Evolutionary conservation across 1,140 invertebrate species (phyloP), one percentile per base, ranked within the genome.

Genomic region (Gryllus bimaculatus): DNA sequence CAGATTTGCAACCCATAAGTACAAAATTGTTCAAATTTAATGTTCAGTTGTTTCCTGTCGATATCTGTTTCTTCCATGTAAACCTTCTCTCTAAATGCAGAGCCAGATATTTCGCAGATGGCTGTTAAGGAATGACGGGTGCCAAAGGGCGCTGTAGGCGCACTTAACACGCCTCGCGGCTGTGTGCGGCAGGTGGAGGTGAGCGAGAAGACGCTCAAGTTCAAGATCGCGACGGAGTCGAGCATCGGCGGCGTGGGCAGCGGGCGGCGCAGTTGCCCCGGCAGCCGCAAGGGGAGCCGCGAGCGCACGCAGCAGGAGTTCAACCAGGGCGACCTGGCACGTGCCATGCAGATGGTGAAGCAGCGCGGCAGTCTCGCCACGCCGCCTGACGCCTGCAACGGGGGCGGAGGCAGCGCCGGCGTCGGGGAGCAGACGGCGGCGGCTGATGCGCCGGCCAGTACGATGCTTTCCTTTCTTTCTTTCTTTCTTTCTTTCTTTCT

Each of bases 151-250:
- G 54, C 18, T 66, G 54, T 66, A 3, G 7, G 7, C 26, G 26
- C 26, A 5, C 26, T 39, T 39, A 39, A 39, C 26, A 5, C 26
- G 26, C 1, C 26, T 1, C 26, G 26, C 26, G 26, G 26, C 26
- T 39, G 26, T 39, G 91, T 91, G 10, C 93, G 91, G 18, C 92
- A 94, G 84, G 93, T 93, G 3, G 92, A 93, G 82, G 88, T 93
- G 77, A 92, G 91, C 77, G 93, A 94, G 82, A 92, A 92, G 83
- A 90, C 93, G 4, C 87, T 93, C 0, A 93, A 93, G 82, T 79
- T 79, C 39, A 79, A 79, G 74, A 79, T 79, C 73, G 18, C 78
- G 8, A 79, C 78, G 13, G 78, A 79, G 48, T 21, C 47, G 6
- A 78, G 54, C 13, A 26, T 78, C 21, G 49, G 39, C 13, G 47